Base-by-base conservation (phyloP, 2,888 invertebrate species). In the Uloborus plumipes region DNA sequence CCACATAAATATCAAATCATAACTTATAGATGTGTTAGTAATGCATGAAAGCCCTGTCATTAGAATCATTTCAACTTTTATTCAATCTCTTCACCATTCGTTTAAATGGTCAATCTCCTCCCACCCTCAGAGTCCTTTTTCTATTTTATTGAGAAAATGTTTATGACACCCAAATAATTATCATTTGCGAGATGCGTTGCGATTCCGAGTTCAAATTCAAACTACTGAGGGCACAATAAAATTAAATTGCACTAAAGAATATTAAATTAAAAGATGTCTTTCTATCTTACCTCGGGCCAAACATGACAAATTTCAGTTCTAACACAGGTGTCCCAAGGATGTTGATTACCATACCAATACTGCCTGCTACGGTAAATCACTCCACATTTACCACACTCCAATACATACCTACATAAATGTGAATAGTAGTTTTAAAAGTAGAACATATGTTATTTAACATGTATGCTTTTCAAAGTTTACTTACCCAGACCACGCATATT, bases 331-430 rank as follows among this genome's bases (percentile, higher is more conserved):
- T 93, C 92, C 88, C 93, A 94, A 0, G 94, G 93, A 84, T 92
- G 91, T 86, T 92, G 92, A 87, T 95, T 94, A 7, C 94, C 94
- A 88, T 93, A 94, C 95, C 94, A 95, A 88, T 93, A 93, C 87
- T 94, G 93, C 31, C 94, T 91, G 86, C 93, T 93, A 61, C 93
- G 91, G 87, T 92, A 93, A 84, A 94, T 93, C 85, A 93, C 92
- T 0, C 94, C 93, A 89, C 93, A 94, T 86, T 92, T 91, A 16
- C 92, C 92, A 89, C 95, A 95, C 87, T 94, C 94, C 80, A 95
- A 92, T 0, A 93, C 92, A 87, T 93, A 91, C 26, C 90, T 90
- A 85, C 7, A 20, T 6, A 18, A 58, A 18, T 20, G 20, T 7
- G 6, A 58, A 20, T 20, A 58, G 7, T 7, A 20, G 13, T 58